phyloP scores from a whole-genome alignment of 2,797 vertebrate species.

The Oreortyx pictus region DNA sequence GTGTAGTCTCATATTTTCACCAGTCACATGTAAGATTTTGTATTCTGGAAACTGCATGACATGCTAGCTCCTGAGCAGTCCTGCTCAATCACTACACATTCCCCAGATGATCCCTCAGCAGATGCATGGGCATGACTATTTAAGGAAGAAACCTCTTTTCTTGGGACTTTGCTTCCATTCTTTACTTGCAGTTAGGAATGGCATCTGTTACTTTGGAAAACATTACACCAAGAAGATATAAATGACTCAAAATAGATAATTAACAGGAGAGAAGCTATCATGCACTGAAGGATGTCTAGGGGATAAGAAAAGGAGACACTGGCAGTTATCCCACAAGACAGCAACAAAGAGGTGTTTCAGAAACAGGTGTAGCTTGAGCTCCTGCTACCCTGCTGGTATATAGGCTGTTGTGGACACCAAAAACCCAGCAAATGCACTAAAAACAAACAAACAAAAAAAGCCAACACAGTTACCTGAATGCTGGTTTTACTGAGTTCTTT shows the following conservation, averaged over 20 bases:
- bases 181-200: not conserved
- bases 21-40: fast-evolving
- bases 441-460: not conserved
- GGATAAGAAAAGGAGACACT: not conserved
- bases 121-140: not conserved
- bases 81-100: not conserved
- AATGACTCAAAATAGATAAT: not conserved
- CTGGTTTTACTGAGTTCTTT: not conserved
- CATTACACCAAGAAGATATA: not conserved
- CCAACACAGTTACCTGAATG: not conserved
- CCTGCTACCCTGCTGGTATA: not conserved
- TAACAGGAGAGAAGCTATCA: not conserved
- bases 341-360: not conserved
- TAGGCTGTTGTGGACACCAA: not conserved
- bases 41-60: not conserved
- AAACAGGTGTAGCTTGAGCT: not conserved
- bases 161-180: not conserved
- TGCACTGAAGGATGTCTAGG: too few relatives aligned
- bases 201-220: not conserved
- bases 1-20: not conserved
- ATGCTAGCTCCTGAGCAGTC: not conserved
- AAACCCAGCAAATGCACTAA: not conserved
- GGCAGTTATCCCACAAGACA: not conserved
- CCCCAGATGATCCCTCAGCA: not conserved
- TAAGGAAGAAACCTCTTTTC: not conserved